A percentile compares a stretch with the other conserved stretches of the same genome.
Conservation (phyloP, 2,113 vertebrate genomes). For the Microtus pennsylvanicus region DNA sequence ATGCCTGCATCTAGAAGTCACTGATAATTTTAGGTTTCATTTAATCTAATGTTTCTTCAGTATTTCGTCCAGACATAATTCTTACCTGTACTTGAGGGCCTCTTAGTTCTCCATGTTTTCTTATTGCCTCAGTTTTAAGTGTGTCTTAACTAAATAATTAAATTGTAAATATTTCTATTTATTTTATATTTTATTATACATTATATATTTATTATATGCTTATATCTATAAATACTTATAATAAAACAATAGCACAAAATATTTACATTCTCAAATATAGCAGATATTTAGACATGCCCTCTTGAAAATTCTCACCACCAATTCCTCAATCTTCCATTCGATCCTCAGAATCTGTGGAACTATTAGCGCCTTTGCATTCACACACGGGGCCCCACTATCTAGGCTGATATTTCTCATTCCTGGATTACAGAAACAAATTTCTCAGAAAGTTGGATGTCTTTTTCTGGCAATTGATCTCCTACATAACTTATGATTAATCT, state of each 20-base stretch:
- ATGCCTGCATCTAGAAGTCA: not conserved
- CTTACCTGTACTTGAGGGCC: not conserved
- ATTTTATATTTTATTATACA: not conserved
- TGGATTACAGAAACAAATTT: constrained; percentile 23
- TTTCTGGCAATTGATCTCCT: not conserved
- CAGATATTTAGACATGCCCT: not conserved
- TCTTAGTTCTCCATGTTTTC: not conserved
- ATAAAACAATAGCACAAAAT: not conserved
- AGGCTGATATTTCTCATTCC: not conserved
- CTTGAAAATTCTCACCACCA: not conserved
- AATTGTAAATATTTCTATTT: not conserved
- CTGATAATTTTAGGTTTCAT: constrained; percentile 1
- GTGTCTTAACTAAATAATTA: not conserved
- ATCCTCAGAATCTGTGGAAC: not conserved
- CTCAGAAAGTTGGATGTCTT: not conserved
- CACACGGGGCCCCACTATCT: not conserved
- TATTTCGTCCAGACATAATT: constrained; percentile 31
- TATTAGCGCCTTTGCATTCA: not conserved
- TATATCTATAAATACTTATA: not conserved
- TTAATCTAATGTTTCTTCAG: not conserved
- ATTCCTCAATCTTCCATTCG: not conserved
- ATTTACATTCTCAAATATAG: constrained; percentile 7
- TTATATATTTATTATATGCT: not conserved
- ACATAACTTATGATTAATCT: not conserved
- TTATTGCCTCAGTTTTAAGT: not conserved